Percentiles rank a stretch among this genome's conserved stretches.
Conservation (phyloP, 2,797 vertebrate species). For the Alauda arvensis region DNA sequence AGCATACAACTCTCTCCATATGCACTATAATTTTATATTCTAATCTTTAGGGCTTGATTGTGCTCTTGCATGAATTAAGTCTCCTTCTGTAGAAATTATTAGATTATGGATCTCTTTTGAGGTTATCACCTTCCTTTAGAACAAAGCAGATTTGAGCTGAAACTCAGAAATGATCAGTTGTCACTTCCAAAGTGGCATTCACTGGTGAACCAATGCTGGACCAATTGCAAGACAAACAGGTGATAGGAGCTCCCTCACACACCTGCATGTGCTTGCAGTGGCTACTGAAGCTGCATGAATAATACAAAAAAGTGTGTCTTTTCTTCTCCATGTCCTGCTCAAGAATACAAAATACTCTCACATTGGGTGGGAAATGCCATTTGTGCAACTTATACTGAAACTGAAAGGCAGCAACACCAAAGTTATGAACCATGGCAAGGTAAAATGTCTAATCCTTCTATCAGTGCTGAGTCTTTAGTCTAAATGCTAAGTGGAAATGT, state of each 20-base stretch:
- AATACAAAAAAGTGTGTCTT: neutral
- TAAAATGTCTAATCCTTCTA: neutral
- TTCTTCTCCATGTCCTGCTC: neutral
- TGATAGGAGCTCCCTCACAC: neutral
- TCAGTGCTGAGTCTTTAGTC: neutral
- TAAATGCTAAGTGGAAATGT: neutral
- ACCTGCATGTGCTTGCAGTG: neutral
- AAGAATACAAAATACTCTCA: neutral
- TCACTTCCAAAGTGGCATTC: neutral
- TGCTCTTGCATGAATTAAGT: neutral
- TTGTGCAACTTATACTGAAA: neutral
- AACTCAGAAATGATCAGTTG: neutral
- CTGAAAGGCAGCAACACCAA: neutral
- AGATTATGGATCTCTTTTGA: neutral
- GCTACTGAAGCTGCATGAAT: neutral
- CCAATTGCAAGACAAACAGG: no score
- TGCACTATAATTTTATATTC: neutral
- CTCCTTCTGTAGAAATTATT: neutral
- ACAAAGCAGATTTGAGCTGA: neutral
- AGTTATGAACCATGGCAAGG: neutral
- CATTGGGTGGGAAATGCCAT: accelerated
- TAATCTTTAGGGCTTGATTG: neutral
- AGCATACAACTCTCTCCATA: neutral
- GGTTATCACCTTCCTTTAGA: neutral
- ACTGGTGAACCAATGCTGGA: neutral